Conservation (phyloP, 2,113 vertebrate species). For the Ameiurus melas region DNA sequence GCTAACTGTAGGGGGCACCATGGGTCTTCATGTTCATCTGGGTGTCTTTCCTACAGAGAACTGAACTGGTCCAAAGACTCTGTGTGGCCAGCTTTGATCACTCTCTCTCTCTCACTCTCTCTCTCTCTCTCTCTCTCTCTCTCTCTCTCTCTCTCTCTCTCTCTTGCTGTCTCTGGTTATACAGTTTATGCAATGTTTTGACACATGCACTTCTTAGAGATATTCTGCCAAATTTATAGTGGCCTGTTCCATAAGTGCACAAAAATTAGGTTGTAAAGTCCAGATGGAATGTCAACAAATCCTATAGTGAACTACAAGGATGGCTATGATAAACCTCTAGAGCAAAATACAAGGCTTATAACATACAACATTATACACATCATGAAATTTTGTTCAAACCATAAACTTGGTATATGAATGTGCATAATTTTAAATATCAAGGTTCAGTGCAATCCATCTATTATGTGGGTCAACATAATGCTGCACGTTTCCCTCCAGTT, state of each 20-base stretch:
- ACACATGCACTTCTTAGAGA: background rate
- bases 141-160: background rate
- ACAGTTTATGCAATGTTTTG: background rate
- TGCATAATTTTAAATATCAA: background rate
- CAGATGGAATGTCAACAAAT: background rate
- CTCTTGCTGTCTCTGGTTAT: background rate
- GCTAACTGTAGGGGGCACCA: conserved; percentile 66
- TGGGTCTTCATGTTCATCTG: conserved; percentile 40
- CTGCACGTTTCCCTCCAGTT: background rate
- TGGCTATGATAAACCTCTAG: background rate
- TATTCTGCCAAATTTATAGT: background rate
- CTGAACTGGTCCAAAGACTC: background rate
- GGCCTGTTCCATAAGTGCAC: background rate
- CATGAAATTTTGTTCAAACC: background rate
- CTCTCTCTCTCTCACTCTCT: background rate
- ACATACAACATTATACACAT: background rate
- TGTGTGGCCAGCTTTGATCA: conserved; percentile 10
- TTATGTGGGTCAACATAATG: background rate
- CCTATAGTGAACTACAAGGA: background rate
- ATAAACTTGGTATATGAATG: background rate
- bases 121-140: conserved; percentile 7
- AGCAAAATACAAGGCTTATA: background rate
- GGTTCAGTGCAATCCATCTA: background rate
- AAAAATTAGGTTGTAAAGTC: background rate
- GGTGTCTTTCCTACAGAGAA: background rate